Base-by-base conservation (phyloP, 2,113 vertebrate species). In the Cinclus mexicanus region DNA sequence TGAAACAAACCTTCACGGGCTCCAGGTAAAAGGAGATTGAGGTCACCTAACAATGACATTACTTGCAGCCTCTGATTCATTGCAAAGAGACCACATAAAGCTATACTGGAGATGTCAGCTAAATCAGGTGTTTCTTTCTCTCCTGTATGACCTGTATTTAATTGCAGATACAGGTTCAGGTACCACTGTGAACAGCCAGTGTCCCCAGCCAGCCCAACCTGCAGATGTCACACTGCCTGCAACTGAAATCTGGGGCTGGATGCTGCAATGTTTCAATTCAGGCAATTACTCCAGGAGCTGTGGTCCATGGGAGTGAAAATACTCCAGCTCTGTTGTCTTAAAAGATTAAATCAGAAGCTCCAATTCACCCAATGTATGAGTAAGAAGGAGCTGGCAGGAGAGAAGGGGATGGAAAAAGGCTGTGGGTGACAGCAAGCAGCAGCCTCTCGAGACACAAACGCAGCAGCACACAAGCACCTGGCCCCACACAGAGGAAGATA, bases 1-100 rank as follows among this genome's bases (percentile, higher is more conserved):
- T 18, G 81, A 79, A 49, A 68, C 25, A 14, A 79, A 57, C 41
- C 82, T 94, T 83, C 37, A 13, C 14, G 4, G 42, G 84, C 63
- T 83, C 29, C 84, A 90, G 75, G 75, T 94, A 61, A 83, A 77
- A 95, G n/a, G 59, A 93, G 83, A 95, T 21, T 60, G 89, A 91
- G 94, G 86, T 95, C 87, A 91, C 35, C 69, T 21, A 67, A 79
- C 3, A 21, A 21, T 79, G 79, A 90, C 63, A 64, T 80, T 80
- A 83, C 84, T 80, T 39, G 50, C 53, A 63, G 65, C 47, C n/a
- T 63, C 78, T 53, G 79, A 76, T 71, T 91, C 69, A 50, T 6
- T 31, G 81, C 71, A 70, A 77, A 78, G 82, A 76, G 82, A 49
- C 14, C 0, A 0, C 42, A 49, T 63, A 74, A 85, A 91, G 92